These are phyloP conservation scores for Acromyrmex echinatior DNA, from an alignment of 1,140 invertebrate species.

Conservation along the genomic window DNA sequence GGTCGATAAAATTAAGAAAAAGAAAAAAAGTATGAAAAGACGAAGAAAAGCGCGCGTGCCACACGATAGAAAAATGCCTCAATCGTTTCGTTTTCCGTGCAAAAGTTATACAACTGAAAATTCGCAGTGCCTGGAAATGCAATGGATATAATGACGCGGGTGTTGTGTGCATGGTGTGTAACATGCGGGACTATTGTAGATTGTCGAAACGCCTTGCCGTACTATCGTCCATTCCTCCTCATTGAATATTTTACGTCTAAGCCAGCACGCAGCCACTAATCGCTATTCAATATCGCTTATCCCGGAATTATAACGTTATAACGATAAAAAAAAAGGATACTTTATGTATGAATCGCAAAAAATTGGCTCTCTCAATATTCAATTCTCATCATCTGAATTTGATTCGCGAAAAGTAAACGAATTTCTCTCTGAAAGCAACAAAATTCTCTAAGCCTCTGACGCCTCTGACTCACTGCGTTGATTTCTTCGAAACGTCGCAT, in stretches of 20 bases:
- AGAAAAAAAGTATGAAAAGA: neutral
- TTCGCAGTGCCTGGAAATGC: neutral
- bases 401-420: neutral
- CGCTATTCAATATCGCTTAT: constrained; percentile 28
- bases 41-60: neutral
- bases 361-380: neutral
- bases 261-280: constrained; percentile 24
- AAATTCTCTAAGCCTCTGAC: neutral
- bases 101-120: constrained; percentile 4
- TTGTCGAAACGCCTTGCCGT: constrained; percentile 42
- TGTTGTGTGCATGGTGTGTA: constrained; percentile 9
- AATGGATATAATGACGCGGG: constrained; percentile 9
- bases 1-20: constrained; percentile 29
- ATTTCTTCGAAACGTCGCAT: constrained; percentile 12
- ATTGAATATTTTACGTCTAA: constrained; percentile 34
- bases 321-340: neutral
- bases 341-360: neutral
- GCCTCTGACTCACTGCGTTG: neutral
- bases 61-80: constrained; percentile 8
- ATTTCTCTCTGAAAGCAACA: neutral
- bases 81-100: neutral
- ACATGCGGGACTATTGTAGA: constrained; percentile 76
- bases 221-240: constrained; percentile 70
- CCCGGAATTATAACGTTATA: neutral
- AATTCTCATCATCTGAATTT: neutral